Base-by-base conservation (phyloP, 2,113 vertebrate genomes). In the Setophaga kirtlandii region DNA sequence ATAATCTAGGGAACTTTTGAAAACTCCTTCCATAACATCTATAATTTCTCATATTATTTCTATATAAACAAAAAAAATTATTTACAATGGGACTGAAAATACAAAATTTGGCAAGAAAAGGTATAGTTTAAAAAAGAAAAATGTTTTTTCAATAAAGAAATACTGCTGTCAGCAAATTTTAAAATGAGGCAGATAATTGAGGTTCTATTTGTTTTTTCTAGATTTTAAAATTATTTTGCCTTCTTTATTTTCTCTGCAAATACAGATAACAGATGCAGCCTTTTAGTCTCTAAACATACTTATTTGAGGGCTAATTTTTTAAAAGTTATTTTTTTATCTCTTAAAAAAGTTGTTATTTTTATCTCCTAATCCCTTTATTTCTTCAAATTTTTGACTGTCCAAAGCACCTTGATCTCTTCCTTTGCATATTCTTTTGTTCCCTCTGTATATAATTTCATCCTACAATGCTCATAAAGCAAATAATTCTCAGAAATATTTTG, bases 101-200 rank as follows among this genome's bases (percentile, higher is more conserved):
- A 5, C 2, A 75, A 76, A 70, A 65, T 4, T 15, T 87, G 3
- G 6, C 2, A 56, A 65, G 42, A 60, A 83, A 75, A 65, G 31
- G 6, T 63, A 27, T 12, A 33, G 6, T 15, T 52, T 67, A 52
- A 46, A 47, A 47, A 4, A n/a, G 3, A 15, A 58, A 93, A 90
- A 64, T 52, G 2, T 1, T 27, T 44, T 92, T 59, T 33, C 5
- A 42, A 11, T 30, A 12, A 49, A 44, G 23, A 60, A 87, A 27
- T 14, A 14, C 10, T 62, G 6, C 2, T 67, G 2, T 55, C 4
- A 80, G 3, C 10, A 42, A 11, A 67, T 65, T 47, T 37, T 37
- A 6, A 55, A 62, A 56, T 27, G 0, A 56, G 3, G 1, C 1
- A 35, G 7, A 46, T 25, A 27, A 58, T 10, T 35, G 5, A 41